Base-by-base conservation (phyloP, 2,797 vertebrate species). In the Champsocephalus gunnari region DNA sequence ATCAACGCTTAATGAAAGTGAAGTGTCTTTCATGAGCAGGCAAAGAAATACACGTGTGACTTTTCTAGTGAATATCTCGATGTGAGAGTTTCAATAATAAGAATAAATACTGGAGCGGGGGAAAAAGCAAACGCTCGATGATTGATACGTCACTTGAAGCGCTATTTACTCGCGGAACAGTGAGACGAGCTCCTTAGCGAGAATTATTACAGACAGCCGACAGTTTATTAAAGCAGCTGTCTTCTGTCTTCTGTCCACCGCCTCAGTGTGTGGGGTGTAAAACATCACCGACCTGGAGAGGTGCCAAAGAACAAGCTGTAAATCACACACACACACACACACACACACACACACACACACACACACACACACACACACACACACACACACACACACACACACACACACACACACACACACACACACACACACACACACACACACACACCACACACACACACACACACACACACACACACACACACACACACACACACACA, bases 221-320 rank as follows among this genome's bases (percentile, higher is more conserved):
- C 70, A 63, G 60, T 82, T 77, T 77, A 84, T 81, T 74, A 73
- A 73, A 75, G 60, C 24, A 73, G 78, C 69, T 38, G 84, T 87
- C 77, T 77, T 72, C 69, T 38, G 84, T 87, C 77, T 78, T 72
- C 73, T 69, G 72, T 66, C 58, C 70, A 66, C 50, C 32, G 62
- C 54, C 38, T 38, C 61, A 66, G 73, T 38, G 71, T 56, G 71
- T 53, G 54, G 53, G 63, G 80, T 70, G 80, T 65, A 69, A 80
- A 80, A 88, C 73, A 66, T 69, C 4, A n/a, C 53, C 76, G 79
- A 86, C 74, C 78, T 91, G 85, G 85, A 83, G 3, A 47, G 28
- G 70, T 59, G 85, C 88, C 89, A 90, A 86, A 89, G 71, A 77
- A 82, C 80, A 82, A 66, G 79, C 75, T 74, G 77, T 92, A 90